A percentile compares a stretch with the other conserved stretches of the same genome.
These are phyloP conservation scores for Acanthosepion pharaonis DNA, from an alignment of 2,888 invertebrate genomes.

Conservation along the genomic window DNA sequence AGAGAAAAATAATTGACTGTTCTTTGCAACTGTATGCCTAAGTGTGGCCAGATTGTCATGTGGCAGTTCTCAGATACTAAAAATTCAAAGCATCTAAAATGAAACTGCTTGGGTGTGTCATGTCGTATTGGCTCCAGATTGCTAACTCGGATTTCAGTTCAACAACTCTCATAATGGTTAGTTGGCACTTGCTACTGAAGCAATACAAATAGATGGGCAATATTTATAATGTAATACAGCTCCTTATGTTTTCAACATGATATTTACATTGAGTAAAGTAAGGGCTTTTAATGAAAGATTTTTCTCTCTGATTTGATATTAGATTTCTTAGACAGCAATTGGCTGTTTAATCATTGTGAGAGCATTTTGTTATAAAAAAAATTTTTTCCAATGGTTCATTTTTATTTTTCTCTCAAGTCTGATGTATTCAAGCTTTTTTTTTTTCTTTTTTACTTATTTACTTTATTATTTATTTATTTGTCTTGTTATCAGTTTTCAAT, in stretches of 20 bases:
- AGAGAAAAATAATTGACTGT: neutral
- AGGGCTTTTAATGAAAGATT: neutral
- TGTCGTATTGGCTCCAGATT: neutral
- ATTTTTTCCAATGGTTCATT: too few species aligned
- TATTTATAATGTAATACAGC: neutral
- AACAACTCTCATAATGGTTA: neutral
- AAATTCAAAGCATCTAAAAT: slow-evolving; percentile 18
- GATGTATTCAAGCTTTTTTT: too few species aligned
- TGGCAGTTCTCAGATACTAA: neutral
- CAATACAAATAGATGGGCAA: neutral
- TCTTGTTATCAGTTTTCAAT: too few species aligned
- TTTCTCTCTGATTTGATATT: neutral
- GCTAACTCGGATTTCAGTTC: neutral
- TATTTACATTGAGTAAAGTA: neutral
- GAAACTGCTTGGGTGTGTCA: neutral
- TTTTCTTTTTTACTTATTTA: too few species aligned
- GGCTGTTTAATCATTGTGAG: too few species aligned
- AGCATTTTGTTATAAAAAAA: too few species aligned
- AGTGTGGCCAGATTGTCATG: slow-evolving; percentile 15
- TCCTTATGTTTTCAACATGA: neutral
- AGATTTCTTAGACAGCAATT: neutral
- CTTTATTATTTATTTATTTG: too few species aligned
- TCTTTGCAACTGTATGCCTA: neutral
- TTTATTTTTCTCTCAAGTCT: too few species aligned
- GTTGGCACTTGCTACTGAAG: neutral